Evolutionary conservation across 2,888 invertebrate species (phyloP).

Genomic region (Drosophila mimica): DNA sequence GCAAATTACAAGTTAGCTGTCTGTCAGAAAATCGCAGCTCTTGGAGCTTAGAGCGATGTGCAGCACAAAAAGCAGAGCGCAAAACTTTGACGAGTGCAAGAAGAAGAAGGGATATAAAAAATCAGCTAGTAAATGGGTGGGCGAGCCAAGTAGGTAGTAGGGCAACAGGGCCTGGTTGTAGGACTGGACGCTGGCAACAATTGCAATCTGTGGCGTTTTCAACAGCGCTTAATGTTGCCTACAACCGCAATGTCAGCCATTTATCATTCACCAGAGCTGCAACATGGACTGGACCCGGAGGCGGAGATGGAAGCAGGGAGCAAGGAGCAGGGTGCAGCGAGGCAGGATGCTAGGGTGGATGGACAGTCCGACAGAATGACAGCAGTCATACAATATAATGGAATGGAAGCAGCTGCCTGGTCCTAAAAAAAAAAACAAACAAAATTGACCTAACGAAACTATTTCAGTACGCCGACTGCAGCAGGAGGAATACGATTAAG

Average conservation of each 20-base stretch:
- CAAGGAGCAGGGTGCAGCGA: neutral
- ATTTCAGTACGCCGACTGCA: neutral
- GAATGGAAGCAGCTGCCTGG: slow-evolving; percentile 8
- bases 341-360: slow-evolving; percentile 12
- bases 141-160: neutral
- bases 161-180: neutral
- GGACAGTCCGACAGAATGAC: slow-evolving; percentile 27
- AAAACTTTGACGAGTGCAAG: slow-evolving; percentile 58
- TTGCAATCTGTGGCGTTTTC: slow-evolving; percentile 77
- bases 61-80: slow-evolving; percentile 48
- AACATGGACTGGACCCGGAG: slow-evolving; percentile 17
- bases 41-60: slow-evolving; percentile 21
- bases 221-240: slow-evolving; percentile 76
- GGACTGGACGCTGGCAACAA: slow-evolving; percentile 47
- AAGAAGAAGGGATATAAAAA: slow-evolving; percentile 45
- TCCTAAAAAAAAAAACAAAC: slow-evolving; percentile 35
- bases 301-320: slow-evolving; percentile 2
- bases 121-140: slow-evolving; percentile 27
- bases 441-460: slow-evolving; percentile 50
- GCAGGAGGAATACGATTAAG: slow-evolving; percentile 33
- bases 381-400: slow-evolving; percentile 30
- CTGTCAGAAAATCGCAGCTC: slow-evolving; percentile 53
- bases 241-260: slow-evolving; percentile 77
- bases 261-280: slow-evolving; percentile 67
- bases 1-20: slow-evolving; percentile 71